Evolutionary conservation across 1,140 invertebrate genomes (phyloP).

Genomic region (Zaprionus ghesquierei): DNA sequence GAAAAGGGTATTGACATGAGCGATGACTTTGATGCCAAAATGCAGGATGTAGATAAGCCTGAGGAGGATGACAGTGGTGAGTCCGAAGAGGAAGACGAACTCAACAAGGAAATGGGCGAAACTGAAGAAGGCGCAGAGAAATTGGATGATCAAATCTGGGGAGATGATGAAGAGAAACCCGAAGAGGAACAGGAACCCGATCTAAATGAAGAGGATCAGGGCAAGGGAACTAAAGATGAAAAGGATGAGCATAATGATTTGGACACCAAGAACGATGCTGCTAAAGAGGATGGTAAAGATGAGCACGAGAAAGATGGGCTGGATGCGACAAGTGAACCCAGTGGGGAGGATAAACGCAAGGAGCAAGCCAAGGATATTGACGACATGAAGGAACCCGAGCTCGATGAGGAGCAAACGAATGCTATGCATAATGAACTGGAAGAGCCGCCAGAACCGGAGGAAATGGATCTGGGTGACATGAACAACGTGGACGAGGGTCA

Average conservation of each 20-base stretch:
- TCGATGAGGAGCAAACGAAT: slow-evolving; percentile 93
- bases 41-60: slow-evolving; percentile 89
- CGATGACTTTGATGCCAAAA: slow-evolving; percentile 86
- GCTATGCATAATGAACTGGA: slow-evolving; percentile 92
- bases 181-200: slow-evolving; percentile 85
- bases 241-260: slow-evolving; percentile 87
- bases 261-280: slow-evolving; percentile 84
- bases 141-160: slow-evolving; percentile 94
- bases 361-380: slow-evolving; percentile 79
- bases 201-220: slow-evolving; percentile 86
- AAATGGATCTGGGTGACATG: slow-evolving; percentile 94
- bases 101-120: slow-evolving; percentile 98
- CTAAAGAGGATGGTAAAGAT: slow-evolving; percentile 83
- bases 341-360: slow-evolving; percentile 69
- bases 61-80: slow-evolving; percentile 87
- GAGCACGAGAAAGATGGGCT: slow-evolving; percentile 83
- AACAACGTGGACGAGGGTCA: slow-evolving; percentile 91
- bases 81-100: slow-evolving; percentile 89
- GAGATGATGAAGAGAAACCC: slow-evolving; percentile 90
- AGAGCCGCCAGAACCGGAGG: slow-evolving; percentile 90
- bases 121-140: slow-evolving; percentile 92
- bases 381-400: slow-evolving; percentile 88
- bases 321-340: slow-evolving; percentile 81
- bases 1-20: slow-evolving; percentile 89
- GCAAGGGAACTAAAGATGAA: slow-evolving; percentile 88